A percentile compares a stretch with the other conserved stretches of the same genome.
Conservation (phyloP, 2,797 vertebrate species). For the Scomberomorus guttatus region DNA sequence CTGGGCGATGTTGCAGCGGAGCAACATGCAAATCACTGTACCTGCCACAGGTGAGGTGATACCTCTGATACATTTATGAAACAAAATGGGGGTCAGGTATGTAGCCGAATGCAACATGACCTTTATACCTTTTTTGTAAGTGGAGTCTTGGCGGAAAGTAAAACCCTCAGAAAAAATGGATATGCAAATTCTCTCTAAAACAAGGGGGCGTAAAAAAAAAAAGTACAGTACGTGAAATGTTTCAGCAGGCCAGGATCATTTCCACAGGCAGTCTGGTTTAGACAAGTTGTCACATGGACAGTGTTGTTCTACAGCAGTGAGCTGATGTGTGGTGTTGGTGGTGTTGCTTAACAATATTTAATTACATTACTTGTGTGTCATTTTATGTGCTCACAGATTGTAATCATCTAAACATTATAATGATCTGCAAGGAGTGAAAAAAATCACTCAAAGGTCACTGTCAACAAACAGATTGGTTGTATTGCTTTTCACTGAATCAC, state of each 20-base stretch:
- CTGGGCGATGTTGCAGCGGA: slow-evolving; percentile 43
- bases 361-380: slow-evolving; percentile 10
- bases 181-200: background rate
- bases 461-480: background rate
- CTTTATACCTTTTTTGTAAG: background rate
- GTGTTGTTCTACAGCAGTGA: background rate
- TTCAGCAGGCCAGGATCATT: slow-evolving; percentile 12
- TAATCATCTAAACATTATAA: slow-evolving; percentile 13
- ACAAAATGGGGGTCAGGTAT: background rate
- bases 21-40: slow-evolving; percentile 27
- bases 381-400: background rate
- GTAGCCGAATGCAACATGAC: background rate
- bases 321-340: background rate
- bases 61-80: background rate
- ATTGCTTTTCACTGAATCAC: background rate
- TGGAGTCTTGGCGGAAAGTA: background rate
- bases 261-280: slow-evolving; percentile 5
- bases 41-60: slow-evolving; percentile 74
- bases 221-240: background rate
- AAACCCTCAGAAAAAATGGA: too few species aligned
- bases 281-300: slow-evolving; percentile 39
- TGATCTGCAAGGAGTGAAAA: background rate
- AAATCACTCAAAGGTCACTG: background rate
- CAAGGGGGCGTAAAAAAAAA: too few species aligned
- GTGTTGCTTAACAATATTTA: slow-evolving; percentile 19